Conservation (phyloP, 2,797 vertebrate species). For the Ataeniobius toweri region DNA sequence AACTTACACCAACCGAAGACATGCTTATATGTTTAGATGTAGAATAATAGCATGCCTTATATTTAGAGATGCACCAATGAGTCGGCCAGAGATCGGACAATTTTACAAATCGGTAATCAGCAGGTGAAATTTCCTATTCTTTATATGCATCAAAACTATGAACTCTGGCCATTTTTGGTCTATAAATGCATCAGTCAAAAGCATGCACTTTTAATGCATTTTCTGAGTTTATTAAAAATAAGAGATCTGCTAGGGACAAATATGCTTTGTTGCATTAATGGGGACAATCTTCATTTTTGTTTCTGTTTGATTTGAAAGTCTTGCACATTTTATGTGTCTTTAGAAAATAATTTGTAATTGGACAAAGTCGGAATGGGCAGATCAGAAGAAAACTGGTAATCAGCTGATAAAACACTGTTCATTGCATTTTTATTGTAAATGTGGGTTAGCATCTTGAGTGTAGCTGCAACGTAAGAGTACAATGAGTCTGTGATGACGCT, state of each 20-base stretch:
- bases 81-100: neutral
- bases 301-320: neutral
- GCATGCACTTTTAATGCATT: neutral
- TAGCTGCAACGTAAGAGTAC: neutral
- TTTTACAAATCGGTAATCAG: neutral
- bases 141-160: too few species aligned
- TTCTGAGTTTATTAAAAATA: neutral
- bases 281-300: neutral
- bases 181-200: neutral
- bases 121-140: neutral
- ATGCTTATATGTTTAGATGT: neutral
- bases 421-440: neutral
- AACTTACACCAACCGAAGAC: constrained; percentile 10
- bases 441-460: neutral
- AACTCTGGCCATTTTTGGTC: too few species aligned
- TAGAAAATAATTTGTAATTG: neutral
- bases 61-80: neutral
- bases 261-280: neutral
- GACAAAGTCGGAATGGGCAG: neutral
- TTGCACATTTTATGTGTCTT: neutral
- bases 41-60: neutral
- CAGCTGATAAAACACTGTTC: neutral
- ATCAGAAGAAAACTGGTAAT: neutral
- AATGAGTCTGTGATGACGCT: too few species aligned
- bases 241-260: too few species aligned